Evolutionary conservation across 2,888 invertebrate species (phyloP), one percentile per base, ranked within the genome.

Genomic region (Drosophila bunnanda): DNA sequence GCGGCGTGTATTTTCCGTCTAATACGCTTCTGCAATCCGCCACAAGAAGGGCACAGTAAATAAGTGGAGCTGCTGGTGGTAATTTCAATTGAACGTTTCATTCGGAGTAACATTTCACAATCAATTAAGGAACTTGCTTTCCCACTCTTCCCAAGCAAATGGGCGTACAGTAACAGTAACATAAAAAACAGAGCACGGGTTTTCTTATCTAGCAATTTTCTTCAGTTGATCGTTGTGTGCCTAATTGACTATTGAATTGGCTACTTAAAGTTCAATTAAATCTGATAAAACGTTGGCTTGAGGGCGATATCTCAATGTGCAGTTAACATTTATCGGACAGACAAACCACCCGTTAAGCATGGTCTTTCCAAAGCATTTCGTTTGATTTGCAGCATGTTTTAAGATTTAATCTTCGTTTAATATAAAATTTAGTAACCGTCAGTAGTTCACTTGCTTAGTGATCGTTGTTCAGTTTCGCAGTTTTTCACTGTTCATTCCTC

Each of bases 101-200:
- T 30, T 54, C 22, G 22, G 58, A 12, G 38, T 22, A 30, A 54
- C 30, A 30, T 59, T 54, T 60, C 60, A 60, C 39, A 60, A 60
- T 62, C 62, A 62, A 60, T 62, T 62, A 32, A 46, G 25, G 38
- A 60, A 60, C 55, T 54, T 41, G 12, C 30, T 22, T 41, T 32
- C 32, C 32, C 32, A 38, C 20, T 32, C 53, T 38, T 20, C 12
- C 10, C 25, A 38, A 4, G 30, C 32, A 50, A 55, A 25, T 60
- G n/a, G 17, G 13, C 10, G 22, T 10, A 32, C n/a, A 54, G n/a
- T 22, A 39, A 53, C 39, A 41, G 25, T n/a, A 20, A 25, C 25
- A 25, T 25, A 22, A 53, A 55, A 55, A 39, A 55, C 17, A 41
- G 15, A 30, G 30, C 13, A 30, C 15, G 55, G 9, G 41, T 15